Base-by-base conservation (phyloP, 2,888 invertebrate species). In the Stramonita haemastoma region DNA sequence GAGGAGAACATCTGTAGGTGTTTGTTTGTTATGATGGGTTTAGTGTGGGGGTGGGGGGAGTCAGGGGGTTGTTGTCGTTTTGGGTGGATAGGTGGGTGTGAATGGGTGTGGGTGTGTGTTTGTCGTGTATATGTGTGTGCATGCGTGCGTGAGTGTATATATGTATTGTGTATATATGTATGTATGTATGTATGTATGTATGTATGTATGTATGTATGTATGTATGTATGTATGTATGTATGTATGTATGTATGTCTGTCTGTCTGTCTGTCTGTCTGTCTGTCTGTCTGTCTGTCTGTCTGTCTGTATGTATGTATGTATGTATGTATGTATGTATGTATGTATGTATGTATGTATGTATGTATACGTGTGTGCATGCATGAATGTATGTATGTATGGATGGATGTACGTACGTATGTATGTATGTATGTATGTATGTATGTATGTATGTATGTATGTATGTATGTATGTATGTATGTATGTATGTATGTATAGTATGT, bases 171-270 rank as follows among this genome's bases (percentile, higher is more conserved):
- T 79, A 19, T 13, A 17, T 79, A 19, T 34, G 34, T 79, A 19
- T 79, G 17, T 79, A 19, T 79, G 34, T 79, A 19, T 34, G 34
- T 19, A 60, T 66, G 66, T 66, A 13, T 66, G 66, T 66, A 66
- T 13, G 66, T 66, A 13, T 13, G 26, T 60, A 19, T 17, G 77
- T 77, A 29, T 17, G 77, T 29, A 29, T 17, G 77, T 17, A 29
- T 17, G 29, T 29, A 6, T 29, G 77, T 77, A 32, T 77, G 77
- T 77, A 19, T 77, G 77, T 29, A 5, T 77, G 77, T 77, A 32
- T 77, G 77, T 29, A 32, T 77, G 77, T 77, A 32, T 77, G 77
- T 77, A 32, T 77, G 77, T 77, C 29, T 77, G 77, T 77, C 29
- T 77, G 77, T 77, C 29, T 77, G 77, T 77, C 29, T 77, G 77